Conservation (phyloP, 2,113 vertebrate genomes). For the Semnopithecus entellus region DNA sequence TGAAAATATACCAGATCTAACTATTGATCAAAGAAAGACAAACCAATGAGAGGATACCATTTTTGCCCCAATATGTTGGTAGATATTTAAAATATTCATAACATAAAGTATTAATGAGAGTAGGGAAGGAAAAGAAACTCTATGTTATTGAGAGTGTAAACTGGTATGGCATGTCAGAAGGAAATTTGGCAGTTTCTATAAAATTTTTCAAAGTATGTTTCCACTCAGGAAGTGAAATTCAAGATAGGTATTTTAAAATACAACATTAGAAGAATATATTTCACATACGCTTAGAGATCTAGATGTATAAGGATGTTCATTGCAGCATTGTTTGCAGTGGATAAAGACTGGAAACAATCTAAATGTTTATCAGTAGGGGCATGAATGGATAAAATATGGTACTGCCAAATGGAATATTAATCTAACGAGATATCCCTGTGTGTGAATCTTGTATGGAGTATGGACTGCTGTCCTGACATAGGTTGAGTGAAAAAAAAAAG, state of each 20-base stretch:
- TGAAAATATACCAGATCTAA: neutral
- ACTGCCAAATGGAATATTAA: neutral
- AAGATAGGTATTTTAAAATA: neutral
- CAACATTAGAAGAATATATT: neutral
- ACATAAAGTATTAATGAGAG: neutral
- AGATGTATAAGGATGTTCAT: neutral
- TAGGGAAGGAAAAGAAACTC: neutral
- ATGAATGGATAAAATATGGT: neutral
- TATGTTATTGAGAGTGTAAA: neutral
- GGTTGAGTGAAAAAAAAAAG: neutral
- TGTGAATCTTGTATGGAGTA: neutral
- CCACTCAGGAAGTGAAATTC: neutral
- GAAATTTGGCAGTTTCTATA: neutral
- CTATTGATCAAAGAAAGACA: neutral
- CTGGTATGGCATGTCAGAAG: neutral
- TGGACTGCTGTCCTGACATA: neutral
- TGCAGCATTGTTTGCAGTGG: neutral
- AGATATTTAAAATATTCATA: neutral
- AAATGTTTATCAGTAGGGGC: neutral
- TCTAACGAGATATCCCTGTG: neutral
- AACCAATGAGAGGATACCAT: neutral
- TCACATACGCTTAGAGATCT: neutral
- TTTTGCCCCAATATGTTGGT: neutral
- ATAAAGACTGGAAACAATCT: neutral
- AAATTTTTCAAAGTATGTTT: neutral